These are phyloP conservation scores for Corythoichthys intestinalis DNA, from an alignment of 2,113 vertebrate genomes.

Conservation along the genomic window DNA sequence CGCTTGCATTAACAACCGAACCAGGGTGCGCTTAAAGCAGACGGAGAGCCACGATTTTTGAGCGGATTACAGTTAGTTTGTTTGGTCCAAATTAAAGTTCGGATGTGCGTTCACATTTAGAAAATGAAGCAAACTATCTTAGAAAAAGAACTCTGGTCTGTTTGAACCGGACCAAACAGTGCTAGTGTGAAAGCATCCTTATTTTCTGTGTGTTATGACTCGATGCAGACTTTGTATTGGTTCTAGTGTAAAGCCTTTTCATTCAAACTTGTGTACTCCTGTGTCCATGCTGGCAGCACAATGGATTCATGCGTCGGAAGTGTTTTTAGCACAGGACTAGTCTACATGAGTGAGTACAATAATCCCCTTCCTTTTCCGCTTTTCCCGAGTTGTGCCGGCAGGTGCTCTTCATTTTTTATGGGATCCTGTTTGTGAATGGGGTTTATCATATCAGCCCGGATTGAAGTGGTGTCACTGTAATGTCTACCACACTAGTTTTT, in stretches of 20 bases:
- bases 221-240: neutral
- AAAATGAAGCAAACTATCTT: no score
- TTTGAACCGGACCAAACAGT: no score
- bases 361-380: constrained; percentile 59
- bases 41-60: no score
- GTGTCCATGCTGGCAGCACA: constrained; percentile 53
- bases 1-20: no score
- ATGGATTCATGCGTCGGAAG: constrained; percentile 58
- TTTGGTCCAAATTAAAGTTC: no score
- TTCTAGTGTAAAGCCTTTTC: constrained; percentile 20
- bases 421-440: constrained; percentile 11
- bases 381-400: constrained; percentile 54
- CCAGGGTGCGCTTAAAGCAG: no score
- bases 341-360: constrained; percentile 69
- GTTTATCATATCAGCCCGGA: constrained; percentile 7
- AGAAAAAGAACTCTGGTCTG: no score
- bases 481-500: neutral
- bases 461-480: constrained; percentile 40
- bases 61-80: no score
- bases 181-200: no score
- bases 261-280: constrained; percentile 27
- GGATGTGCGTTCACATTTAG: no score
- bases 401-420: constrained; percentile 47
- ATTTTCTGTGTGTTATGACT: neutral
- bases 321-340: constrained; percentile 54